Evolutionary conservation across 2,113 vertebrate genomes (phyloP), one percentile per base, ranked within the genome.

Genomic region (Sterrhoptilus dennistouni): DNA sequence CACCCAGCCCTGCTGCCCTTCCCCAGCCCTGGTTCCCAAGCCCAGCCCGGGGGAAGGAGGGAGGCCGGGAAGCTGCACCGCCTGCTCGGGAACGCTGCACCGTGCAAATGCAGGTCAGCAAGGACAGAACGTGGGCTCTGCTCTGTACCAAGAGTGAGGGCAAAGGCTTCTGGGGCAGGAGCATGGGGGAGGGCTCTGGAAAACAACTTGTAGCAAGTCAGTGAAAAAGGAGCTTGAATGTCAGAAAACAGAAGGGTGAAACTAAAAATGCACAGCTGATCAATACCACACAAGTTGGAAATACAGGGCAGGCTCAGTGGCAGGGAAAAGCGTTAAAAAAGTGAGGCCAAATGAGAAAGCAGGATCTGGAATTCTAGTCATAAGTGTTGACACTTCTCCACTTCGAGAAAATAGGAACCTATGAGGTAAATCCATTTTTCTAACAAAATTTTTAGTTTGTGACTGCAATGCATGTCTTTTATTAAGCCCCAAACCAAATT

Each of bases 61-160:
- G 54, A 88, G 68, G 83, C 53, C 60, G 60, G 60, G 47, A 47
- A 78, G 83, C 84, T 7, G 50, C 57, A 13, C 8, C 0, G 5
- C 31, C 44, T 36, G 77, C 93, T 14, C 24, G 14, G 28, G 57
- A 60, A 9, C 0, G 12, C 91, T 57, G 52, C 40, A 11, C 56
- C 27, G 33, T 15, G 69, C 29, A 78, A 96, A 93, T 52, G 69
- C 71, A 92, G 95, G 76, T 92, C 90, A 94, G 76, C 25, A 64
- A 71, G 72, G 40, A 56, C 72, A 68, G 44, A 83, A 61, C 4
- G 2, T 2, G 42, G 60, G 40, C 75, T 76, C 47, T 27, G 33
- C 87, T 95, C 50, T 45, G 64, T 52, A 93, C 33, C 68, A 35
- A 33, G 54, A 84, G 29, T 1, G 16, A 72, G 82, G 36, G 11